Percentiles rank a stretch among this genome's conserved stretches.
These are phyloP conservation scores for Aplochiton taeniatus DNA, from an alignment of 2,797 vertebrate genomes.

Conservation along the genomic window DNA sequence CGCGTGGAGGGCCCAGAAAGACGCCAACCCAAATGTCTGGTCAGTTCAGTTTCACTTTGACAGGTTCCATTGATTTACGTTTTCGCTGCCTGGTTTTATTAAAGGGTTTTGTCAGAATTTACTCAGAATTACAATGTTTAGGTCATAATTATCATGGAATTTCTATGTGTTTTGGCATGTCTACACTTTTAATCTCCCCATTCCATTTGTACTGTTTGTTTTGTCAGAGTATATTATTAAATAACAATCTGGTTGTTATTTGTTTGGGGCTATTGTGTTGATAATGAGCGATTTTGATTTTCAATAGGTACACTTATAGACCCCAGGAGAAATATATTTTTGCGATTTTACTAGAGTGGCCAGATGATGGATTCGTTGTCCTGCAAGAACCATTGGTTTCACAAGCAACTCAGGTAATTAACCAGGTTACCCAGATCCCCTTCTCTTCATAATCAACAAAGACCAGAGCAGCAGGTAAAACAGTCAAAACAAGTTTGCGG, in stretches of 20 bases:
- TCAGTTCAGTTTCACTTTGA: constrained; percentile 54
- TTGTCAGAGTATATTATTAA: too few relatives aligned
- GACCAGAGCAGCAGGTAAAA: not conserved
- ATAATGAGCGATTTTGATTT: too few relatives aligned
- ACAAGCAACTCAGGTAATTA: constrained; percentile 79
- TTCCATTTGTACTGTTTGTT: too few relatives aligned
- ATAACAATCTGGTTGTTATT: not conserved
- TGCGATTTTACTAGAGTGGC: constrained; percentile 87
- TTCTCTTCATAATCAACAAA: not conserved
- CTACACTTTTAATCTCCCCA: not conserved
- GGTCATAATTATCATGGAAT: too few relatives aligned
- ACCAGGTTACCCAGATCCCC: not conserved
- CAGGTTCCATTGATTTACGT: too few relatives aligned
- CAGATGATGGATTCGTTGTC: constrained; percentile 70
- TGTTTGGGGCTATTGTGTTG: too few relatives aligned
- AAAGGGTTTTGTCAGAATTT: not conserved
- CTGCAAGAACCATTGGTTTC: constrained; percentile 78
- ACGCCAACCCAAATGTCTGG: constrained; percentile 83
- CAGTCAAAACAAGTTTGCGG: too few relatives aligned
- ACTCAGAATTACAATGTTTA: constrained; percentile 3
- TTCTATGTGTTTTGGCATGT: constrained; percentile 12
- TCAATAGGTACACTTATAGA: constrained; percentile 86
- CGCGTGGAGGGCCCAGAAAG: constrained; percentile 88
- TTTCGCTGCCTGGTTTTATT: too few relatives aligned
- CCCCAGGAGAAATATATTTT: constrained; percentile 77